These are phyloP conservation scores for Tenthredo amoena DNA, from an alignment of 2,888 invertebrate genomes.

Conservation along the genomic window DNA sequence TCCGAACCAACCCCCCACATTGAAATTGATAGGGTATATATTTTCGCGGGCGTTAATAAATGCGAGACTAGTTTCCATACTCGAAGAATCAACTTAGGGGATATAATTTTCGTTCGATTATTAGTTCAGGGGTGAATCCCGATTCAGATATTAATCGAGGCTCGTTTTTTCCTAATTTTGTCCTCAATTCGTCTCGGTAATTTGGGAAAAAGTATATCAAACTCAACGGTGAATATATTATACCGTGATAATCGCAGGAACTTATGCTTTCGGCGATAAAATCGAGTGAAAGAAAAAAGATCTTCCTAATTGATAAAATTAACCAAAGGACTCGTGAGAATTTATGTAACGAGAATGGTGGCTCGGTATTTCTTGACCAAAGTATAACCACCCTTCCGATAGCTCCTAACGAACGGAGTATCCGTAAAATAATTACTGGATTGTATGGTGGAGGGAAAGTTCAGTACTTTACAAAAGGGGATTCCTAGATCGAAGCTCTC, in stretches of 20 bases:
- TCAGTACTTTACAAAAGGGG: not conserved
- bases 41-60: not conserved
- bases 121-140: not conserved
- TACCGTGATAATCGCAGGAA: not conserved
- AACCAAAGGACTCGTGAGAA: not conserved
- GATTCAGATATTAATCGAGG: not conserved
- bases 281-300: not conserved
- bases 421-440: constrained; percentile 13
- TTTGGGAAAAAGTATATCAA: not conserved
- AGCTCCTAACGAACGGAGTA: not conserved
- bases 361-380: constrained; percentile 3
- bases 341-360: not conserved
- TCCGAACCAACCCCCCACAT: not conserved
- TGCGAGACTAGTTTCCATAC: not conserved
- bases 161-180: not conserved
- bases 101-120: not conserved
- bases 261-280: not conserved
- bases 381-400: not conserved
- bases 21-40: not conserved
- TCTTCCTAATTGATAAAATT: not conserved
- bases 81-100: not conserved
- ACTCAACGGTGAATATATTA: not conserved
- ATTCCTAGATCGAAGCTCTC: not conserved
- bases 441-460: not conserved
- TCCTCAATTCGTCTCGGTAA: not conserved